phyloP scores from a whole-genome alignment of 2,797 vertebrate genomes.

The Paramormyrops hopkinsi region DNA sequence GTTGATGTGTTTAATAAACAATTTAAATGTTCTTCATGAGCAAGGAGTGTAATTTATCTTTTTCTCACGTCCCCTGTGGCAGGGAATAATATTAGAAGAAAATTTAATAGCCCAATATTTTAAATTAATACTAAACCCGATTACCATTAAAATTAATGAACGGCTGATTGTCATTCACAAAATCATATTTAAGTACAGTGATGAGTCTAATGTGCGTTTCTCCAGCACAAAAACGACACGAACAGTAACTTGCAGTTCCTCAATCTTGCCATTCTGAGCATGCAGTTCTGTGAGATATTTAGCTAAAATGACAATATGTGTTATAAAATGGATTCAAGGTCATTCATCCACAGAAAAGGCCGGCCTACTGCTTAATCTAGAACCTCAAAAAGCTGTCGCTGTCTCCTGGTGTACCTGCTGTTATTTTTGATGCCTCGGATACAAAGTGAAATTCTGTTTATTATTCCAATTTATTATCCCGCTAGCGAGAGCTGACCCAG shows the following conservation, averaged over 20 bases:
- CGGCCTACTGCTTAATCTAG: not conserved
- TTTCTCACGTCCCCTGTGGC: not conserved
- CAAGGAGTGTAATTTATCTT: not conserved
- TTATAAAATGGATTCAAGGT: not conserved
- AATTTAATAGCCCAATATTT: not conserved
- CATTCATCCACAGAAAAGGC: not conserved
- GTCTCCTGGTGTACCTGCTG: not conserved
- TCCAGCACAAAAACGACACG: not conserved
- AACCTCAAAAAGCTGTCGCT: not conserved
- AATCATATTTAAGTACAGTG: not conserved
- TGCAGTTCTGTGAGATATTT: not conserved
- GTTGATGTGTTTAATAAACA: not conserved
- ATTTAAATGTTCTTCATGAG: constrained; percentile 6
- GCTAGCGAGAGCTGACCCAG: not conserved
- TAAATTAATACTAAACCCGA: constrained; percentile 2
- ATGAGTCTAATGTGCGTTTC: not conserved
- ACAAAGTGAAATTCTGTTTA: constrained; percentile 5
- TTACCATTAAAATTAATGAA: not conserved
- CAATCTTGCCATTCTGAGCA: not conserved
- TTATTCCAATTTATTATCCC: constrained; percentile 1
- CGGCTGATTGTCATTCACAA: not conserved
- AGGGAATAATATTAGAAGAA: not conserved
- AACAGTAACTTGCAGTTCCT: not conserved
- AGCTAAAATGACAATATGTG: not conserved
- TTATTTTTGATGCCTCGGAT: not conserved